phyloP scores from a whole-genome alignment of 2,113 vertebrate species.

The Xiphorhynchus elegans region DNA sequence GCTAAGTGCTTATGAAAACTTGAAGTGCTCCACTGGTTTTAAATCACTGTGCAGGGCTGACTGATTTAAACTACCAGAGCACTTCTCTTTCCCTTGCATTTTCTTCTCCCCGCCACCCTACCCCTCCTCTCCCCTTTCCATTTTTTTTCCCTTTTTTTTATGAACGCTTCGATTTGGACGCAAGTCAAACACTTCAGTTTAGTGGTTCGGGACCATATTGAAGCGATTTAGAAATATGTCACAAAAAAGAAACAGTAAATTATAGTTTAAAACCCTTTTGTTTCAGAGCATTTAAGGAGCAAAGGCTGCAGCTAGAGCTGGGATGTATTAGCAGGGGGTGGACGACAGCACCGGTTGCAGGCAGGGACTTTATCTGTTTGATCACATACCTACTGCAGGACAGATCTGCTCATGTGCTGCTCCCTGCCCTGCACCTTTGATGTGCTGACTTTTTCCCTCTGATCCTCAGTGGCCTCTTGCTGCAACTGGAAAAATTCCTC shows the following conservation, averaged over 20 bases:
- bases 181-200: slow-evolving; percentile 35
- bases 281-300: slow-evolving; percentile 21
- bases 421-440: slow-evolving; percentile 8
- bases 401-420: slow-evolving; percentile 16
- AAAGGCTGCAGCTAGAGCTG: slow-evolving; percentile 8
- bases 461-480: not conserved
- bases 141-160: not conserved
- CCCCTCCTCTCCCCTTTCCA: too few relatives aligned
- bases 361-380: not conserved
- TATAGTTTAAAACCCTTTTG: slow-evolving; percentile 29
- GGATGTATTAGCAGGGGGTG: slow-evolving; percentile 22
- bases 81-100: slow-evolving; percentile 14
- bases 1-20: slow-evolving; percentile 62
- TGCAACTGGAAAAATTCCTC: not conserved
- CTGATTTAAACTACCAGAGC: slow-evolving; percentile 47
- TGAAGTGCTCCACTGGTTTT: slow-evolving; percentile 58
- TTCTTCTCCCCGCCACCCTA: not conserved
- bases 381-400: slow-evolving; percentile 41
- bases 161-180: slow-evolving; percentile 45
- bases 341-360: not conserved
- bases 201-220: slow-evolving; percentile 42
- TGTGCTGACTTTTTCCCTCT: not conserved
- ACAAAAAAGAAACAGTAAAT: slow-evolving; percentile 39
- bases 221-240: slow-evolving; percentile 59
- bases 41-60: slow-evolving; percentile 53